Conservation (phyloP, 2,888 invertebrate genomes). For the Chrysodeixis includens region DNA sequence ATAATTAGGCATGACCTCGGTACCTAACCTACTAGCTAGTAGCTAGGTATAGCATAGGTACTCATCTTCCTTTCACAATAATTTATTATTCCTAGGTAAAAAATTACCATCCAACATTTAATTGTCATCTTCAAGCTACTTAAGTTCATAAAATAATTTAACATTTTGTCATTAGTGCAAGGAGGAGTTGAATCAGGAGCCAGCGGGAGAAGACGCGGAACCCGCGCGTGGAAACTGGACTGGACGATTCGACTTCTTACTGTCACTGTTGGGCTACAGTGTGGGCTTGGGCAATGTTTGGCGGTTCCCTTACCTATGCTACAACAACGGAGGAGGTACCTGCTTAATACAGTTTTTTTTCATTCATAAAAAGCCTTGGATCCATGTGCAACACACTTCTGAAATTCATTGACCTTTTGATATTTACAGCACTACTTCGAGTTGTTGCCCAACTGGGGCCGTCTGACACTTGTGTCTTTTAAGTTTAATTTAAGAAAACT, state of each 20-base stretch:
- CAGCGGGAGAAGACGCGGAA: constrained; percentile 71
- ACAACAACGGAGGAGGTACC: constrained; percentile 93
- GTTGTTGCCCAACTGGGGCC: neutral
- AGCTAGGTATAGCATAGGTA: too few relatives aligned
- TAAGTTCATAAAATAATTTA: neutral
- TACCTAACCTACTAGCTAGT: neutral
- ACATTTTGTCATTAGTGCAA: constrained; percentile 63
- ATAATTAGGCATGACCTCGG: neutral
- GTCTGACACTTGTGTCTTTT: neutral
- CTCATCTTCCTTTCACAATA: too few relatives aligned
- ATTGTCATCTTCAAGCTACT: too few relatives aligned
- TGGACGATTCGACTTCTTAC: constrained; percentile 92
- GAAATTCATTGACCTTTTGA: constrained; percentile 22
- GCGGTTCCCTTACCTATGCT: constrained; percentile 93
- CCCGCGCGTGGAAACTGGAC: constrained; percentile 93
- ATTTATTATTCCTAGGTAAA: too few relatives aligned
- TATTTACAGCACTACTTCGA: constrained; percentile 25
- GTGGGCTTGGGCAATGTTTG: constrained; percentile 93
- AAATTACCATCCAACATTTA: too few relatives aligned
- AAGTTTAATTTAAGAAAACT: neutral
- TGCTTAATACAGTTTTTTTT: neutral
- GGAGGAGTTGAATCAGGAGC: constrained; percentile 67
- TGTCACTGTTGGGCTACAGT: constrained; percentile 92
- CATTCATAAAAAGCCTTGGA: constrained; percentile 3
- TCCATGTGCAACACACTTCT: constrained; percentile 5